Evolutionary conservation across 2,888 invertebrate genomes (phyloP).

Genomic region (Meloe dianella): DNA sequence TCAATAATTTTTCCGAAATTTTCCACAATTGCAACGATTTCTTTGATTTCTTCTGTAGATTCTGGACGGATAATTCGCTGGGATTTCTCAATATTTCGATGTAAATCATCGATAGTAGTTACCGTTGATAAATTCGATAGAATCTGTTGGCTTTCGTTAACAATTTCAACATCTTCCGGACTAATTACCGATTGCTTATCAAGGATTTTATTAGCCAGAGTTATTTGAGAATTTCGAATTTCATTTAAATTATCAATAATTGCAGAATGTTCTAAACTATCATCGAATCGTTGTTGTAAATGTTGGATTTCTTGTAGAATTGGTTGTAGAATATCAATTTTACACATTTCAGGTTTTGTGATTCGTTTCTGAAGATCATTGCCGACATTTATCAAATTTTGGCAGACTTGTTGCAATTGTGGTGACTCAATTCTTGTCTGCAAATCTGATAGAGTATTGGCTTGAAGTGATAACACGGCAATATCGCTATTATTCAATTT

Average conservation of each 20-base stretch:
- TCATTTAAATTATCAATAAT: not conserved
- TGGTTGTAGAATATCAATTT: not conserved
- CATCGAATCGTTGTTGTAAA: not conserved
- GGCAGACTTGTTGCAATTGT: not conserved
- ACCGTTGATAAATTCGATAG: not conserved
- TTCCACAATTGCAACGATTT: slow-evolving; percentile 12
- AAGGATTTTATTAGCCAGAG: not conserved
- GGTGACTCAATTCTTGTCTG: not conserved
- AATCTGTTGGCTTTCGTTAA: slow-evolving; percentile 1
- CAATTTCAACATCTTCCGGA: not conserved
- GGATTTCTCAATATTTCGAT: not conserved
- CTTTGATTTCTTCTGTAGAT: slow-evolving; percentile 3
- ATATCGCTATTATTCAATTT: slow-evolving; percentile 9
- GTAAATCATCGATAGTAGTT: not conserved
- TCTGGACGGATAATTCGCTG: not conserved
- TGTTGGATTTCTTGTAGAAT: not conserved
- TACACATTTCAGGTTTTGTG: not conserved
- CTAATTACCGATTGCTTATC: not conserved
- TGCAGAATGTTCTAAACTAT: not conserved
- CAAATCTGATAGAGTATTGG: not conserved
- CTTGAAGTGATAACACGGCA: slow-evolving; percentile 11
- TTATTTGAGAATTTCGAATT: not conserved
- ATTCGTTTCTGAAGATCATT: not conserved
- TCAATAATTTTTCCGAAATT: slow-evolving; percentile 16
- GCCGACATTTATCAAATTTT: not conserved